Evolutionary conservation across 2,888 invertebrate genomes (phyloP).

Genomic region (Ypsolopha sequella): DNA sequence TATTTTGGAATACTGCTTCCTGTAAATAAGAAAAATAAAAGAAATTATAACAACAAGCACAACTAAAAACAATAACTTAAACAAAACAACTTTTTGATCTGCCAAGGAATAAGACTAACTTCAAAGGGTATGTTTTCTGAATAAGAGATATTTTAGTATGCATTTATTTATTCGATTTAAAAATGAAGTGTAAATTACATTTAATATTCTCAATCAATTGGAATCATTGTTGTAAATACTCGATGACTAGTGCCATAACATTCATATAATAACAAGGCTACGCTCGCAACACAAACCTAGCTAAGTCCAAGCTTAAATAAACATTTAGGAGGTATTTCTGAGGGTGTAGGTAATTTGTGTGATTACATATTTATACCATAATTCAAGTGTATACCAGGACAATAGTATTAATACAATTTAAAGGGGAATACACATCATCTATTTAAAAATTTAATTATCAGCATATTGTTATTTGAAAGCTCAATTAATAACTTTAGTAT

Average conservation of each 20-base stretch:
- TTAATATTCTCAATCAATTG: conserved; percentile 43
- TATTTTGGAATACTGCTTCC: conserved; percentile 69
- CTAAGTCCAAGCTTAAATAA: background rate
- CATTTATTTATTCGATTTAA: conserved; percentile 64
- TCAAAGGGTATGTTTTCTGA: conserved; percentile 3
- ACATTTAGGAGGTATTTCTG: background rate
- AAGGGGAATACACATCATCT: too few relatives aligned
- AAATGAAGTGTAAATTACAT: conserved; percentile 53
- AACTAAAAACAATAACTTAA: conserved; percentile 7
- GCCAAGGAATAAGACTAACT: too few relatives aligned
- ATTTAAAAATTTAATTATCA: too few relatives aligned
- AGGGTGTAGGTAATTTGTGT: too few relatives aligned
- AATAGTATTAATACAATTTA: too few relatives aligned
- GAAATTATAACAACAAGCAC: background rate
- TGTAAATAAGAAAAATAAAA: conserved; percentile 48
- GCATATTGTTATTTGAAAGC: too few relatives aligned
- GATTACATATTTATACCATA: too few relatives aligned
- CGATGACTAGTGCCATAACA: conserved; percentile 49
- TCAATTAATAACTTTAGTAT: too few relatives aligned
- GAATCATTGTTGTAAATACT: conserved; percentile 56
- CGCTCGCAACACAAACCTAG: conserved; percentile 9
- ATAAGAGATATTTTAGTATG: conserved; percentile 28
- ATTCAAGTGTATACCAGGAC: too few relatives aligned
- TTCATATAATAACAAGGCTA: conserved; percentile 12
- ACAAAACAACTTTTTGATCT: background rate